Evolutionary conservation across 2,888 invertebrate genomes (phyloP), one percentile per base, ranked within the genome.

Genomic region (Tenthredo scrophulariae): DNA sequence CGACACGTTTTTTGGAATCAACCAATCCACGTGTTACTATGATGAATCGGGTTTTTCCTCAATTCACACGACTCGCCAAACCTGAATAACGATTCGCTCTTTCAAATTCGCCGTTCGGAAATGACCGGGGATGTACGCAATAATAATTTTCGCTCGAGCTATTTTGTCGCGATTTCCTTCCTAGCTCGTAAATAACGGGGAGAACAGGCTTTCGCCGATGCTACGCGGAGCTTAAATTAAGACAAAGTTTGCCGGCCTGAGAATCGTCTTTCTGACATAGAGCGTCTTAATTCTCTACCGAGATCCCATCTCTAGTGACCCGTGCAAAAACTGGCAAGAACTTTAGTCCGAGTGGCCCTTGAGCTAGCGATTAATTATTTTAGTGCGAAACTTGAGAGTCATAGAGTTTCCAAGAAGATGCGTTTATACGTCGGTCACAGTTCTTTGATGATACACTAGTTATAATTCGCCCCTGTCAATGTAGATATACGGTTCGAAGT

Each of bases 361-460:
- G 33, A 67, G 33, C 43, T 74, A 37, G 37, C 5, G n/a, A 43
- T 74, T 22, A 74, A n/a, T 43, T 74, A 74, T 74, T 74, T 22
- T 26, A 74, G n/a, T 43, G 40, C n/a, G 22, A 43, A n/a, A 74
- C 40, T 74, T 74, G 72, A 22, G n/a, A 74, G 72, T 74, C 72
- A 74, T 43, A 13, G 43, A 43, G n/a, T 26, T 74, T 43, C 40
- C 10, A 43, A 74, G 72, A 74, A 40, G 40, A 40, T 40, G n/a
- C 43, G 40, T 43, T 43, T 13, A 22, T 26, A 43, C 26, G 43
- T 22, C 43, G 72, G 72, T 74, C 72, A 3, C 7, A 6, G 43
- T 40, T 22, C 72, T 74, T 74, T 74, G 72, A 74, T 74, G 72
- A 22, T 74, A 43, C 46, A 4, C 33, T 9, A 33, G n/a, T 37